phyloP scores from a whole-genome alignment of 2,888 invertebrate species.

The Lymantria dispar region DNA sequence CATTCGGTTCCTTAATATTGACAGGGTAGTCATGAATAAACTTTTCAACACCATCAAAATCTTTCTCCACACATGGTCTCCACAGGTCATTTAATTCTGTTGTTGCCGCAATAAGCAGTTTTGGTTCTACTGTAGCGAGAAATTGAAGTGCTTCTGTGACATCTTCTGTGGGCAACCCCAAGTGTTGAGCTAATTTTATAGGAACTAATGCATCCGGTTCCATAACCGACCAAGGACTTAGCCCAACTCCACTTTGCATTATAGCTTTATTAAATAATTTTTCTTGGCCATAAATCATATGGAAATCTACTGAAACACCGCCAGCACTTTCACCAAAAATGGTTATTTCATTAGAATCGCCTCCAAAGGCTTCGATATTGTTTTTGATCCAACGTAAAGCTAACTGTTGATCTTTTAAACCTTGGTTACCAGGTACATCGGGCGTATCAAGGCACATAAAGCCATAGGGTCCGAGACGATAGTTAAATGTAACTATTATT shows the following conservation, averaged over 20 bases:
- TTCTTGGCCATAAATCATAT: slow-evolving; percentile 43
- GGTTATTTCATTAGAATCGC: slow-evolving; percentile 50
- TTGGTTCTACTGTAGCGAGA: slow-evolving; percentile 36
- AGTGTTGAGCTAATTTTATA: slow-evolving; percentile 39
- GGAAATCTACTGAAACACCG: slow-evolving; percentile 44
- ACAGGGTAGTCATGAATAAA: slow-evolving; percentile 41
- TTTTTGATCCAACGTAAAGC: slow-evolving; percentile 57
- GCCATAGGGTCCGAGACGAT: slow-evolving; percentile 57
- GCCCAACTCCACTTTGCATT: slow-evolving; percentile 47
- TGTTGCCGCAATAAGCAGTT: slow-evolving; percentile 40
- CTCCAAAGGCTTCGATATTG: slow-evolving; percentile 57
- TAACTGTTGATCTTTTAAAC: slow-evolving; percentile 53
- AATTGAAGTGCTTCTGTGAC: slow-evolving; percentile 44
- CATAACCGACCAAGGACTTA: slow-evolving; percentile 26
- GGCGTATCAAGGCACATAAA: slow-evolving; percentile 56
- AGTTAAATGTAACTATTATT: slow-evolving; percentile 56
- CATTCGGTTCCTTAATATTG: slow-evolving; percentile 26
- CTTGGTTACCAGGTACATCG: slow-evolving; percentile 56
- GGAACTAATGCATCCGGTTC: slow-evolving; percentile 37
- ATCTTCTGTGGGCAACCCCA: slow-evolving; percentile 41
- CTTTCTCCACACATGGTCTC: slow-evolving; percentile 48
- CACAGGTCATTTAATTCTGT: slow-evolving; percentile 28
- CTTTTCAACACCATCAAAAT: slow-evolving; percentile 32
- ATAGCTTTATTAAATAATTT: slow-evolving; percentile 51
- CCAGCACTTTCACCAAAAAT: slow-evolving; percentile 59